Percentiles rank a stretch among this genome's conserved stretches.
These are phyloP conservation scores for Pterocles burchelli DNA, from an alignment of 2,113 vertebrate genomes.

Conservation along the genomic window DNA sequence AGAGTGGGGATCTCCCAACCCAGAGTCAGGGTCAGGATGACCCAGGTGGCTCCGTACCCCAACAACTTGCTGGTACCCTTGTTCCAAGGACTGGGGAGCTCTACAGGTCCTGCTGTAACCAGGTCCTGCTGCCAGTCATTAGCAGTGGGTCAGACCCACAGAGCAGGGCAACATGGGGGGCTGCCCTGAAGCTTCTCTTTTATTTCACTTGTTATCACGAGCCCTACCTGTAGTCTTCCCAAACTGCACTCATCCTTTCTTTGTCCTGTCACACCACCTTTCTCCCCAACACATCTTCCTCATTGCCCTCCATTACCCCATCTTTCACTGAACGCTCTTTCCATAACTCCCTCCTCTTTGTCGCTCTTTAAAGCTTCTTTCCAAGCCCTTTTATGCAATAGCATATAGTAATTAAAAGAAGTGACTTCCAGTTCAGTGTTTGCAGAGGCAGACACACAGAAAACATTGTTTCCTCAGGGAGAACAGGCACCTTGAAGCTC, in stretches of 20 bases:
- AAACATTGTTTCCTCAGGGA: not conserved
- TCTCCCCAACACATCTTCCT: not conserved
- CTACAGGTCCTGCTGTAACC: not conserved
- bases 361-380: not conserved
- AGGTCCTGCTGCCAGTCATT: not conserved
- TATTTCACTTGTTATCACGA: not conserved
- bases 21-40: accelerated
- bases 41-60: accelerated
- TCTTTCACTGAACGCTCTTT: not conserved
- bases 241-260: not conserved
- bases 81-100: not conserved
- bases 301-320: not conserved
- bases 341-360: not conserved
- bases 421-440: not conserved
- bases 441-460: not conserved
- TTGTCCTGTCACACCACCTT: not conserved
- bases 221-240: not conserved
- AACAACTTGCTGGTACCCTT: not conserved
- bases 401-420: not conserved
- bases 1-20: not conserved
- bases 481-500: not conserved
- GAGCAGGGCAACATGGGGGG: accelerated
- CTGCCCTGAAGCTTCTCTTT: not conserved
- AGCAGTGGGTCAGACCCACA: not conserved
- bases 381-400: not conserved